Evolutionary conservation across 1,140 invertebrate genomes (phyloP), one percentile per base, ranked within the genome.

Genomic region (Galleria mellonella): DNA sequence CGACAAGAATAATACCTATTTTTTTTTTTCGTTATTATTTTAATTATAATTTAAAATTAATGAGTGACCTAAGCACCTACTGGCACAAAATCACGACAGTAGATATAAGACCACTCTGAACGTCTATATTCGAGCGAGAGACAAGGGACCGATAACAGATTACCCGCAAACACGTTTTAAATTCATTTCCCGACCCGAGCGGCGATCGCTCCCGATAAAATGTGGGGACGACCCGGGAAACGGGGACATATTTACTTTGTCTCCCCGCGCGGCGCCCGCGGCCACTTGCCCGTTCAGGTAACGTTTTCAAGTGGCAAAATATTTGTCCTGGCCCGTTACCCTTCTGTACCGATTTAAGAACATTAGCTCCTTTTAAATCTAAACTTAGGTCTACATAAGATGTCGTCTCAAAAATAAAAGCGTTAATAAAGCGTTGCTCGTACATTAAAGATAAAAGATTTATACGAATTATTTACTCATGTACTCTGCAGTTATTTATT

Each of bases 111-210:
- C 53, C 49, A 51, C 61, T 65, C 62, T 62, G 67, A 74, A 85
- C 67, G 77, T 78, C 78, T 85, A 82, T 82, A 83, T 83, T 82
- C 74, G 56, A 61, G 68, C 58, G 59, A 72, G 75, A 83, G 73
- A 83, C 78, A 83, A 79, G 82, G 78, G 82, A 83, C 82, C 78
- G 82, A 85, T 85, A 83, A 85, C 78, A 85, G 82, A 85, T 85
- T 85, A 85, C 82, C 82, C 82, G 71, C 82, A 85, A 83, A 85
- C 82, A 85, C 78, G 78, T 82, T 83, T 85, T 83, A 85, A 85
- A 85, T 85, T 85, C 81, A 85, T 85, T 85, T 83, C 76, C 81
- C 78, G 78, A 83, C 78, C 78, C 78, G 64, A 70, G 69, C 70
- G 67, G 62, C 81, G 78, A 83, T 85, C 81, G 78, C 73, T 71